Evolutionary conservation across 2,797 vertebrate species (phyloP).

Genomic region (Gouania willdenowi): DNA sequence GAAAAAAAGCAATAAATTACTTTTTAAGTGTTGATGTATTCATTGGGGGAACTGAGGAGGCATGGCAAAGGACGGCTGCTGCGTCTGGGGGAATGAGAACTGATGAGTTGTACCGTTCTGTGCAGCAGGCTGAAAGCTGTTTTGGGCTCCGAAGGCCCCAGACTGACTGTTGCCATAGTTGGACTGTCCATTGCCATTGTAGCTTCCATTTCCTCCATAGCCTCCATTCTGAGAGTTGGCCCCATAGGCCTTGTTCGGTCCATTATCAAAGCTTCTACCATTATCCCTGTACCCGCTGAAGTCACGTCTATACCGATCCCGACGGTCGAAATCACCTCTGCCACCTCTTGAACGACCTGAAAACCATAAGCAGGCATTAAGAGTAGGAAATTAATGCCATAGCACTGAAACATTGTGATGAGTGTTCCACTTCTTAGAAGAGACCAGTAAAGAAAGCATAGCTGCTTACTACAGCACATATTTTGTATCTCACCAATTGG

Average conservation of each 20-base stretch:
- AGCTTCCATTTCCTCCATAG: conserved; percentile 75
- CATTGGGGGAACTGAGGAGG: conserved; percentile 92
- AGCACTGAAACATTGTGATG: neutral
- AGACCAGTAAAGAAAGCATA: conserved; percentile 18
- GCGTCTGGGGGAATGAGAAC: conserved; percentile 83
- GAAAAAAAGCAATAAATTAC: conserved; percentile 81
- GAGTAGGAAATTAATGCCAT: too few relatives aligned
- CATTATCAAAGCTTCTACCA: conserved; percentile 84
- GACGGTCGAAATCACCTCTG: conserved; percentile 84
- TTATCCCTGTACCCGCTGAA: conserved; percentile 91
- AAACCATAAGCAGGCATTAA: too few relatives aligned
- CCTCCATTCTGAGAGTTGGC: conserved; percentile 86
- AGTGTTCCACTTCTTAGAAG: conserved; percentile 11
- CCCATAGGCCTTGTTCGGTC: conserved; percentile 88
- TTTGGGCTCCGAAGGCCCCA: conserved; percentile 82
- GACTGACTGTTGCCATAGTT: conserved; percentile 77
- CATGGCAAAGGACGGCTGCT: conserved; percentile 79
- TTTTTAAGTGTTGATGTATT: conserved; percentile 62
- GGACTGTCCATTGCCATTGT: conserved; percentile 83
- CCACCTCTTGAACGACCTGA: conserved; percentile 98
- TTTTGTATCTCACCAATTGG: conserved; percentile 87
- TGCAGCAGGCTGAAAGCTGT: conserved; percentile 78
- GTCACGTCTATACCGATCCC: conserved; percentile 95
- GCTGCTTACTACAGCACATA: conserved; percentile 76
- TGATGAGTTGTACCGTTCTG: conserved; percentile 85